These are phyloP conservation scores for Pecten maximus DNA, from an alignment of 2,888 invertebrate genomes.

Conservation along the genomic window DNA sequence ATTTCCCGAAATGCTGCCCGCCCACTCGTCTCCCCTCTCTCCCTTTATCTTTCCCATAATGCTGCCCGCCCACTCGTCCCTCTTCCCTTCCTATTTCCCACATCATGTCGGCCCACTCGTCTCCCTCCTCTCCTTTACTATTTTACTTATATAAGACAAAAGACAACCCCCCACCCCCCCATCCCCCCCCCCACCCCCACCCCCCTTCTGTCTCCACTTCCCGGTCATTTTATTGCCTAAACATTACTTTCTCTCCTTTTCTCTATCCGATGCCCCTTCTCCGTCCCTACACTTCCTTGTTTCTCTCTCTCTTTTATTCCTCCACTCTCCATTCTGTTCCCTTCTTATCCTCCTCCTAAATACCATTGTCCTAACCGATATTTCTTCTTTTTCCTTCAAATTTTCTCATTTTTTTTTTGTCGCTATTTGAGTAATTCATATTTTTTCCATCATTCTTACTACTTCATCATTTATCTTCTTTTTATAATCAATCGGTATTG, in stretches of 20 bases:
- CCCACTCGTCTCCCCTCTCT: background rate
- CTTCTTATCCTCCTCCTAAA: no score
- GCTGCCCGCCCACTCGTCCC: background rate
- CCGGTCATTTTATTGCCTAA: no score
- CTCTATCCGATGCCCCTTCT: background rate
- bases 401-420: no score
- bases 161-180: conserved; percentile 37
- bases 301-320: background rate
- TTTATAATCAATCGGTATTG: no score
- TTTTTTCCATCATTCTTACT: no score
- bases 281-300: background rate
- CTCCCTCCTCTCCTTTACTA: conserved; percentile 41
- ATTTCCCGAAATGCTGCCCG: no score
- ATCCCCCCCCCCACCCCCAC: background rate
- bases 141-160: no score
- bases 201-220: conserved; percentile 23
- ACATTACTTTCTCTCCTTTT: background rate
- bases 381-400: background rate
- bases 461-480: no score
- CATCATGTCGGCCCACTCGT: background rate
- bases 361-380: background rate
- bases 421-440: no score
- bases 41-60: no score
- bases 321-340: no score
- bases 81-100: background rate